These are phyloP conservation scores for Ametastegia equiseti DNA, from an alignment of 2,888 invertebrate genomes.

Conservation along the genomic window DNA sequence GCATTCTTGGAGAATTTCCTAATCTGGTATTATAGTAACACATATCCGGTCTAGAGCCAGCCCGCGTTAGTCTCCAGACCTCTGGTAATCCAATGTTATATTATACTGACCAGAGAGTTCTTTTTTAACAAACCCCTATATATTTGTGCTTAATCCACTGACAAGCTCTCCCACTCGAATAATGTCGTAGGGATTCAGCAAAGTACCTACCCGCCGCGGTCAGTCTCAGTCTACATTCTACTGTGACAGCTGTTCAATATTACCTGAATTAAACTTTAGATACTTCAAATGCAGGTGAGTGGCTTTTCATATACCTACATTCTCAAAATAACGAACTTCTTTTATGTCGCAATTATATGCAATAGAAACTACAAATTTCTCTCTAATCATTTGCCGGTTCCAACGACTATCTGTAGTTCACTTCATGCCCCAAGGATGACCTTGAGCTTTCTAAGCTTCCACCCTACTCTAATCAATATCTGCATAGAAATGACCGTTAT, in stretches of 20 bases:
- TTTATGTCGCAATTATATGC: background rate
- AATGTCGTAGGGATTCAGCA: conserved; percentile 46
- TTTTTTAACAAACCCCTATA: conserved; percentile 58
- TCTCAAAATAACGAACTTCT: background rate
- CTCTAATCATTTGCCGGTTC: background rate
- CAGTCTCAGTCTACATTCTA: conserved; percentile 26
- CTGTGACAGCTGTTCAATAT: conserved; percentile 17
- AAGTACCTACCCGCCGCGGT: conserved; percentile 36
- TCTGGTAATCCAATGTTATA: conserved; percentile 45
- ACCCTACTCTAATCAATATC: too few relatives aligned
- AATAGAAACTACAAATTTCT: background rate
- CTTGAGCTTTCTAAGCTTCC: conserved; percentile 10
- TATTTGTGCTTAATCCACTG: conserved; percentile 68
- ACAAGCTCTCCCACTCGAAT: conserved; percentile 43
- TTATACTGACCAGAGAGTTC: conserved; percentile 56
- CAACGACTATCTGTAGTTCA: too few relatives aligned
- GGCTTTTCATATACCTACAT: background rate
- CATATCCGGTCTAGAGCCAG: conserved; percentile 3
- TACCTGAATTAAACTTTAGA: background rate
- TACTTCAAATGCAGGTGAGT: conserved; percentile 31
- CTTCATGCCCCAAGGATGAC: background rate
- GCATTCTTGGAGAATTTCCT: background rate
- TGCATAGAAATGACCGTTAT: background rate
- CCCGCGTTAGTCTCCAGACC: background rate
- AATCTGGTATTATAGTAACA: conserved; percentile 52